These are phyloP conservation scores for Myripristis jacobus DNA, from an alignment of 2,797 vertebrate species.

Conservation along the genomic window DNA sequence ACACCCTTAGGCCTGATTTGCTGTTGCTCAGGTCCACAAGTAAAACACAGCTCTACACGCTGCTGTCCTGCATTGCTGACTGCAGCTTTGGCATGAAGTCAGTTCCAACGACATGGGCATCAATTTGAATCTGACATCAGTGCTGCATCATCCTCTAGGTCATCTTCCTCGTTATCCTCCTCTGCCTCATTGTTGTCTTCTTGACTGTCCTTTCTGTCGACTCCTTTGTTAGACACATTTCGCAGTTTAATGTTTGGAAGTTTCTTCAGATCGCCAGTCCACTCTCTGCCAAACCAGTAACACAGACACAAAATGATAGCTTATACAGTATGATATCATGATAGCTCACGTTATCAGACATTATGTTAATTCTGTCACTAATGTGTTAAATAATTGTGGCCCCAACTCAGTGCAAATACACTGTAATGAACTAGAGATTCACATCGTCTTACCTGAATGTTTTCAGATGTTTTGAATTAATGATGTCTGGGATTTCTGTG, in stretches of 20 bases:
- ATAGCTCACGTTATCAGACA: neutral
- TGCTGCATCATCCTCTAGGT: constrained; percentile 56
- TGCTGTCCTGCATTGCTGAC: neutral
- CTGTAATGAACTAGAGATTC: neutral
- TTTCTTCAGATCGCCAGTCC: constrained; percentile 94
- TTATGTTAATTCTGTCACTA: neutral
- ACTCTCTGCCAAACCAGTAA: constrained; percentile 84
- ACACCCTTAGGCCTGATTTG: neutral
- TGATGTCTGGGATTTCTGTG: constrained; percentile 95
- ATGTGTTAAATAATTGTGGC: neutral
- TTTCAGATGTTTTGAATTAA: constrained; percentile 90
- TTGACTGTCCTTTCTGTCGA: constrained; percentile 56
- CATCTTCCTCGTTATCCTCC: constrained; percentile 54
- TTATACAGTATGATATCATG: too few species aligned
- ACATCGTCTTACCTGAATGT: constrained; percentile 89
- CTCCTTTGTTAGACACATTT: constrained; percentile 85
- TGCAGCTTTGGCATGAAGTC: neutral
- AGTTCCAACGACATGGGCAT: constrained; percentile 14
- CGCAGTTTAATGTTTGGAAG: constrained; percentile 95
- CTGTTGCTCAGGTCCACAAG: neutral
- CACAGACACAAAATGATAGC: neutral
- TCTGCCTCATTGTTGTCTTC: constrained; percentile 60
- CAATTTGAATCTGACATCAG: constrained; percentile 64
- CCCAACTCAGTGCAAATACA: neutral
- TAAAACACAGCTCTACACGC: neutral